Percentiles rank a stretch among this genome's conserved stretches.
Conservation (phyloP, 1,140 invertebrate species). For the Luehdorfia chinensis region DNA sequence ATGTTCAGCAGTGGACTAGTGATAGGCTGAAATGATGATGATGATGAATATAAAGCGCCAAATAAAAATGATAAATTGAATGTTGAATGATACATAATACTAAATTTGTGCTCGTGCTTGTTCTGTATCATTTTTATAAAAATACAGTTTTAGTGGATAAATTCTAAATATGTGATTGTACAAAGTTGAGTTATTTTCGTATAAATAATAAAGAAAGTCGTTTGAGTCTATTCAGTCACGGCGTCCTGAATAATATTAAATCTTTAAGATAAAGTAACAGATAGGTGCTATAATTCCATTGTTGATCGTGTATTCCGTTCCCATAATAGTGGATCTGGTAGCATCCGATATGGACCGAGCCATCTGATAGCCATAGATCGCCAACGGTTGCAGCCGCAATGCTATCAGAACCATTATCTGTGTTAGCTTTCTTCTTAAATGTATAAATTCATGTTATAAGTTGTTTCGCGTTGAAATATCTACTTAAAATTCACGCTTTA, state of each 20-base stretch:
- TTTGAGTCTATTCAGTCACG: too few relatives aligned
- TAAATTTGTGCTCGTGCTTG: too few relatives aligned
- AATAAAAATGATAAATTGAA: too few relatives aligned
- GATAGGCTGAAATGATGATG: too few relatives aligned
- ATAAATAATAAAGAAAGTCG: too few relatives aligned
- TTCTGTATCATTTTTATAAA: too few relatives aligned
- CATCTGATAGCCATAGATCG: slow-evolving; percentile 46
- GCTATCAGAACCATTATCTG: slow-evolving; percentile 33
- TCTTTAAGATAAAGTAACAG: slow-evolving; percentile 14
- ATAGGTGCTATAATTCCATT: slow-evolving; percentile 19
- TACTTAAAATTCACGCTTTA: not conserved
- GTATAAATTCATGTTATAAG: slow-evolving; percentile 19
- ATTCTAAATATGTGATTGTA: too few relatives aligned
- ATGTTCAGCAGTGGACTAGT: too few relatives aligned
- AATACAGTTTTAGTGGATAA: too few relatives aligned
- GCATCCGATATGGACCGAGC: slow-evolving; percentile 42
- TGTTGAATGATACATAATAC: too few relatives aligned
- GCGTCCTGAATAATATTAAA: slow-evolving; percentile 9
- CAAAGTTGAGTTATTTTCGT: too few relatives aligned
- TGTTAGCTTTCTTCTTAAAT: slow-evolving; percentile 27
- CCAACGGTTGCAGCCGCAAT: slow-evolving; percentile 26
- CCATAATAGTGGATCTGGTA: slow-evolving; percentile 34
- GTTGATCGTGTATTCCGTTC: slow-evolving; percentile 21
- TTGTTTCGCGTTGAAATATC: not conserved
- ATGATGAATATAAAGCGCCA: too few relatives aligned